phyloP scores from a whole-genome alignment of 2,113 vertebrate species.

The Aptenodytes patagonicus region DNA sequence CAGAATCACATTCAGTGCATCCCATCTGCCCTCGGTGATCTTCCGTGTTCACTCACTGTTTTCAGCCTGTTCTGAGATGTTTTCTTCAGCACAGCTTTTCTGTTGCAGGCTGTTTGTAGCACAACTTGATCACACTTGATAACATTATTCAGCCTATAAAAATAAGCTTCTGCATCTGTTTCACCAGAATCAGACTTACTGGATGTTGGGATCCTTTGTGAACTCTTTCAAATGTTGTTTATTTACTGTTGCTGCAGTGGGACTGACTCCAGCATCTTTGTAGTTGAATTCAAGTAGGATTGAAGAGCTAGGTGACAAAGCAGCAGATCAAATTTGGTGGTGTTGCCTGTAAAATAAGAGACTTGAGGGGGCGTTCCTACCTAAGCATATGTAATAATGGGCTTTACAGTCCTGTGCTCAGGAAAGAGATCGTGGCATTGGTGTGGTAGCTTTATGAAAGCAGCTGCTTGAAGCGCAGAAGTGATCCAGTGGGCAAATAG shows the following conservation, averaged over 20 bases:
- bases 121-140: neutral
- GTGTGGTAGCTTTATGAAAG: neutral
- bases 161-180: neutral
- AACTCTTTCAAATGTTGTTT: neutral
- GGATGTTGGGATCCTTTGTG: neutral
- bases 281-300: neutral
- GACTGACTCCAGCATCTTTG: neutral
- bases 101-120: neutral
- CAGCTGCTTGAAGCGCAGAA: neutral
- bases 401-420: neutral
- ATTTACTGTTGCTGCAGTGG: neutral
- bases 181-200: neutral
- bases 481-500: neutral
- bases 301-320: neutral
- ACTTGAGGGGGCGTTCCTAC: neutral
- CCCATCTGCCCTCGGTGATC: neutral
- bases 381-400: neutral
- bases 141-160: neutral
- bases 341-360: neutral
- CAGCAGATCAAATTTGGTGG: neutral
- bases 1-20: neutral
- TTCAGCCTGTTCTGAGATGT: neutral
- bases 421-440: neutral
- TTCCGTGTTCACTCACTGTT: neutral
- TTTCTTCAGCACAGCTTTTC: neutral